Percentiles rank a stretch among this genome's conserved stretches.
Evolutionary conservation across 1,140 invertebrate species (phyloP).

Genomic region (Drosophila jambulina): DNA sequence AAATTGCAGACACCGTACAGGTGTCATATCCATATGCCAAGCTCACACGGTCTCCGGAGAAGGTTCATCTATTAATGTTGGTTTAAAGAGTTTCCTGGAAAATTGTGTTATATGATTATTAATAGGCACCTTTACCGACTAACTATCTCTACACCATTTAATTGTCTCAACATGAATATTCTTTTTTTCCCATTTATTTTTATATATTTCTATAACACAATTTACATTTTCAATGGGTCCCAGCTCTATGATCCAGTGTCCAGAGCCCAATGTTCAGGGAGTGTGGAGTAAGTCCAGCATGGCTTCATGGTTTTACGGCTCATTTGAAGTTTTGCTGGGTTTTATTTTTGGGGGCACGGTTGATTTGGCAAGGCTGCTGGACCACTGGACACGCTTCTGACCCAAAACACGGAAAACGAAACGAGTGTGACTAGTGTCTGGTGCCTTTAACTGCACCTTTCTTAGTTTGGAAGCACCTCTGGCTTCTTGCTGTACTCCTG

Average conservation of each 20-base stretch:
- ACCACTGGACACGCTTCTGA: neutral
- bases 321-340: neutral
- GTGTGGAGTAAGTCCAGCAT: neutral
- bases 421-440: neutral
- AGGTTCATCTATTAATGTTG: neutral
- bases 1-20: slow-evolving; percentile 22
- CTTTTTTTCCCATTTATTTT: neutral
- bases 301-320: neutral
- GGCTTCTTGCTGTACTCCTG: neutral
- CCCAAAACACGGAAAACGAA: slow-evolving; percentile 1
- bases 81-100: neutral
- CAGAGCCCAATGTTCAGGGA: neutral
- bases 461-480: neutral
- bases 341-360: neutral
- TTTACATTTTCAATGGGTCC: neutral
- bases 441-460: no score
- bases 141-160: neutral
- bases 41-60: neutral
- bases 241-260: neutral
- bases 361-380: slow-evolving; percentile 32
- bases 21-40: slow-evolving; percentile 22
- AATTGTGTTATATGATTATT: no score
- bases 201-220: neutral
- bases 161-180: neutral
- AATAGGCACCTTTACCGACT: no score